Percentiles rank a stretch among this genome's conserved stretches.
Evolutionary conservation across 37 sponge, comb jelly and placozoan species (phyloP).

Genomic region (Amphimedon queenslandica): DNA sequence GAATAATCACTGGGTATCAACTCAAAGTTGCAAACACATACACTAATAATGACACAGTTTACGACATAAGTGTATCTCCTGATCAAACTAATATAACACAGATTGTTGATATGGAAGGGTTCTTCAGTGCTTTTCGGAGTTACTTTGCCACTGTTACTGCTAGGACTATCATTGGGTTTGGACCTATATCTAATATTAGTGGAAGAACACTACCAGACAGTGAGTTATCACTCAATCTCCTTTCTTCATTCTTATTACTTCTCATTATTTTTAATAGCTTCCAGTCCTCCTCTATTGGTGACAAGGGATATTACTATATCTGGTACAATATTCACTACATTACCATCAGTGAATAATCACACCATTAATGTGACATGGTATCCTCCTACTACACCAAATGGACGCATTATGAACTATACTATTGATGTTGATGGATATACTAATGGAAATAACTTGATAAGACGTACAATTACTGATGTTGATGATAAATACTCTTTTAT

Average conservation of each 20-base stretch:
- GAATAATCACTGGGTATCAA: background rate
- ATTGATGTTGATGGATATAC: too few relatives aligned
- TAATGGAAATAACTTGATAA: too few relatives aligned
- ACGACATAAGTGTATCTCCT: background rate
- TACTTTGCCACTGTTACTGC: background rate
- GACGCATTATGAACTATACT: conserved; percentile 34
- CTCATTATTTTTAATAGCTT: too few relatives aligned
- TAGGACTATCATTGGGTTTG: background rate
- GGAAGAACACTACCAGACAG: background rate
- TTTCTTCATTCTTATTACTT: too few relatives aligned
- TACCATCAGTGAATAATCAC: background rate
- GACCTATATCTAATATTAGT: background rate
- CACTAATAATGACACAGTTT: background rate
- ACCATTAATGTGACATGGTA: conserved; percentile 26
- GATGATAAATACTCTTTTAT: too few relatives aligned
- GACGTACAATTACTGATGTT: too few relatives aligned
- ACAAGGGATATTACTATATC: too few relatives aligned
- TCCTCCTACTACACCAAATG: conserved; percentile 39
- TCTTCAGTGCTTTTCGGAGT: background rate
- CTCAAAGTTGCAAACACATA: background rate
- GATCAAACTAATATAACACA: background rate
- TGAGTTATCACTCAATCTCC: background rate
- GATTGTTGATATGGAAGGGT: too few relatives aligned
- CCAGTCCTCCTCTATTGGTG: too few relatives aligned
- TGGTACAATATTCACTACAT: too few relatives aligned